A percentile compares a stretch with the other conserved stretches of the same genome.
These are phyloP conservation scores for Plodia interpunctella DNA, from an alignment of 1,140 invertebrate species.

Conservation along the genomic window DNA sequence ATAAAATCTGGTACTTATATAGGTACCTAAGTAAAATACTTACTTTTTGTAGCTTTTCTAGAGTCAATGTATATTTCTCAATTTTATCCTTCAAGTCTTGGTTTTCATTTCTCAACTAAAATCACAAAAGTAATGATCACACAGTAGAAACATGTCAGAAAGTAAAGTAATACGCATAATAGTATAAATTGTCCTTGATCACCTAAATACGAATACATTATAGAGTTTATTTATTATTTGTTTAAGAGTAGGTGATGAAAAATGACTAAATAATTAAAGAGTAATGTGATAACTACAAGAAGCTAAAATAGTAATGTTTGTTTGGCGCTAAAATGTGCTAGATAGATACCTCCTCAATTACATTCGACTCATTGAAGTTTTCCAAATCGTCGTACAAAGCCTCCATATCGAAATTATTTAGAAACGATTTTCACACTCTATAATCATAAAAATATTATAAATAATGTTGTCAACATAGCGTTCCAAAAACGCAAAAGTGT, in stretches of 20 bases:
- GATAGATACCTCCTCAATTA: slow-evolving; percentile 38
- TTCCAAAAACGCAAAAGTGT: too few species aligned
- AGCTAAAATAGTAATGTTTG: slow-evolving; percentile 12
- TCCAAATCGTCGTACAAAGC: slow-evolving; percentile 54
- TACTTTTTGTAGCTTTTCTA: slow-evolving; percentile 57
- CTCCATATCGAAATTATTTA: slow-evolving; percentile 34
- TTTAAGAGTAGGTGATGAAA: background rate
- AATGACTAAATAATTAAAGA: background rate
- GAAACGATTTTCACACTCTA: background rate
- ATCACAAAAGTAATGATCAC: slow-evolving; percentile 16
- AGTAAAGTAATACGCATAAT: too few species aligned
- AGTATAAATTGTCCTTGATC: too few species aligned
- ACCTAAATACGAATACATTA: too few species aligned
- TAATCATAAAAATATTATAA: background rate
- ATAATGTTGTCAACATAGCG: background rate
- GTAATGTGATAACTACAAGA: background rate
- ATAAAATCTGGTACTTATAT: too few species aligned
- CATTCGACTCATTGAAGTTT: slow-evolving; percentile 51
- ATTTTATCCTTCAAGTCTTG: slow-evolving; percentile 47
- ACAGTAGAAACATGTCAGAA: slow-evolving; percentile 7
- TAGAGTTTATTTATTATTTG: background rate
- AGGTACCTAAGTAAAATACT: slow-evolving; percentile 27
- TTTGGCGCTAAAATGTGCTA: slow-evolving; percentile 62
- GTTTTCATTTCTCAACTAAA: slow-evolving; percentile 59
- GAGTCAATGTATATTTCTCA: slow-evolving; percentile 37